Percentiles rank a stretch among this genome's conserved stretches.
Evolutionary conservation across 2,113 vertebrate species (phyloP).

Genomic region (Heterotilapia buettikoferi): DNA sequence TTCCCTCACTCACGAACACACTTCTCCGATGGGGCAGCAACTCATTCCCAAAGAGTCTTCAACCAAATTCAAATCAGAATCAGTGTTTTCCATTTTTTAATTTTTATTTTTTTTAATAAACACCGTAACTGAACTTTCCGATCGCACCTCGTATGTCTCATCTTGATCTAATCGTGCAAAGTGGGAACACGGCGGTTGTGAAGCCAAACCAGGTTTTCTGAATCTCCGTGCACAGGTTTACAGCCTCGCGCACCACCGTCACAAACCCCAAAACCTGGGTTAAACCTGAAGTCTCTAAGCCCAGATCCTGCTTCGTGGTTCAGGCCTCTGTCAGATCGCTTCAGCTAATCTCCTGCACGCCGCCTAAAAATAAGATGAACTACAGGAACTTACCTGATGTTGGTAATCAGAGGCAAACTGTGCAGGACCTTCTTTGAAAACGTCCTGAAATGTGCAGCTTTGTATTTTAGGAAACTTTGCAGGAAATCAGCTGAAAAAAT

Average conservation of each 20-base stretch:
- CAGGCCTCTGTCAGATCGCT: neutral
- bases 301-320: neutral
- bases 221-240: neutral
- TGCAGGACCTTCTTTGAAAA: neutral
- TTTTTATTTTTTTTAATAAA: rapidly evolving
- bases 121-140: neutral
- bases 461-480: neutral
- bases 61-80: neutral
- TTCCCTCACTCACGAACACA: neutral
- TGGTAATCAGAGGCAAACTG: neutral
- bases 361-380: neutral
- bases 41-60: neutral
- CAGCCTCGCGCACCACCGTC: rapidly evolving
- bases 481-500: neutral
- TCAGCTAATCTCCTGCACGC: neutral
- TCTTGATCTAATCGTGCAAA: neutral
- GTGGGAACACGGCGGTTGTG: neutral
- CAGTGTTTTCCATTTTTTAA: neutral
- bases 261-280: neutral
- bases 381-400: neutral
- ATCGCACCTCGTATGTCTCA: neutral
- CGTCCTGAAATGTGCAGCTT: neutral
- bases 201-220: neutral
- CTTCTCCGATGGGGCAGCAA: neutral
- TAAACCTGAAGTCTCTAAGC: neutral